Conservation (phyloP, 2,113 vertebrate genomes). For the Galemys pyrenaicus region DNA sequence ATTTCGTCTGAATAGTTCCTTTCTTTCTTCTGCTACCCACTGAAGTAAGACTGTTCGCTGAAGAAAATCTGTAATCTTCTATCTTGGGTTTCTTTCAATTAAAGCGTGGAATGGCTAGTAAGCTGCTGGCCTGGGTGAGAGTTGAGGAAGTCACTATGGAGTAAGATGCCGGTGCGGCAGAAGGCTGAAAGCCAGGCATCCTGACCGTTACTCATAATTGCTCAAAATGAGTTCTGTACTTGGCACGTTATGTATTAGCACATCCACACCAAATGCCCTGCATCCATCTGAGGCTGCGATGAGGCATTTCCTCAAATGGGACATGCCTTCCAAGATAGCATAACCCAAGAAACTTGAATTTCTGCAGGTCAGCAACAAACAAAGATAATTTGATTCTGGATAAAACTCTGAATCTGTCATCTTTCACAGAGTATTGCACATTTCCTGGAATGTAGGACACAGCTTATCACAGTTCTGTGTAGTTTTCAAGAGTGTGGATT, state of each 20-base stretch:
- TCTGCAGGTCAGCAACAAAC: conserved; percentile 46
- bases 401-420: conserved; percentile 55
- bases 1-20: conserved; percentile 14
- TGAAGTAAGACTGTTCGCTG: neutral
- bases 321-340: neutral
- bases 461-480: neutral
- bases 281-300: neutral
- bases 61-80: conserved; percentile 42
- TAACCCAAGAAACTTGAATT: conserved; percentile 43
- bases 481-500: neutral
- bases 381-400: conserved; percentile 63
- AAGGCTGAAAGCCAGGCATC: neutral
- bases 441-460: conserved; percentile 56
- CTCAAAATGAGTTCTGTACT: conserved; percentile 14
- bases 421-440: conserved; percentile 19
- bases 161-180: neutral
- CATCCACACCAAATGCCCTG: neutral
- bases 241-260: neutral
- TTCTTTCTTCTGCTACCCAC: neutral
- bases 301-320: neutral
- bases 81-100: conserved; percentile 44
- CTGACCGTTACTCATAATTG: conserved; percentile 31
- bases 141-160: neutral
- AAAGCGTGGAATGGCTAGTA: conserved; percentile 45
- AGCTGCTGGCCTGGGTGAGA: neutral